Base-by-base conservation (phyloP, 1,140 invertebrate species). In the Drosophila orosa region DNA sequence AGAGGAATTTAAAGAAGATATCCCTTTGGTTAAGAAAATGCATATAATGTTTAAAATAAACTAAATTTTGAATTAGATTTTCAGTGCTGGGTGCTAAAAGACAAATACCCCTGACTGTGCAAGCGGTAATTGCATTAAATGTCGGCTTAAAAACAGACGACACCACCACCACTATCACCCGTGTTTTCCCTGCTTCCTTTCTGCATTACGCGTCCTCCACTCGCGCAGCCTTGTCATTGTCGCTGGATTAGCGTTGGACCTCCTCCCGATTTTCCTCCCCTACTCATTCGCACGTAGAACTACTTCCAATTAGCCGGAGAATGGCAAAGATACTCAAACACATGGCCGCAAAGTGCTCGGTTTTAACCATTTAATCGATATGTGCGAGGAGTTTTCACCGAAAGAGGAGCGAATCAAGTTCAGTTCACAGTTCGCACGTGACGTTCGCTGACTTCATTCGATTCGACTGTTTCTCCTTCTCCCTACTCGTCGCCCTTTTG, bases 51-150 rank as follows among this genome's bases (percentile, higher is more conserved):
- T 25, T 1, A 9, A 25, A 5, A 7, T 25, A 8, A 27, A 5
- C 17, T 39, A n/a, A 3, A 10, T 31, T 27, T 19, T 19, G 3
- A 17, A 17, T 39, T n/a, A 1, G 0, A 19, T 17, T 68, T 42
- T 5, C 40, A 65, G 71, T 75, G 73, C 39, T 29, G 22, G 40
- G 29, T 73, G 67, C 60, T 35, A 29, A 56, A 37, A 71, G 63
- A 59, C 42, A 74, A 65, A 56, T 47, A 59, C 48, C 75, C 44
- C 72, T 75, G 48, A 74, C 44, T 76, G 71, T 71, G 75, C 47
- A 25, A 61, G 66, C 77, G 85, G 84, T 89, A 89, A 89, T 89
- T 89, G 84, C 85, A 89, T 89, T 89, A 89, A 89, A 86, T 90
- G 85, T 78, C 62, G 74, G 84, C 85, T 89, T 89, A 90, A 89